phyloP scores from a whole-genome alignment of 2,113 vertebrate genomes.

The Bos javanicus region DNA sequence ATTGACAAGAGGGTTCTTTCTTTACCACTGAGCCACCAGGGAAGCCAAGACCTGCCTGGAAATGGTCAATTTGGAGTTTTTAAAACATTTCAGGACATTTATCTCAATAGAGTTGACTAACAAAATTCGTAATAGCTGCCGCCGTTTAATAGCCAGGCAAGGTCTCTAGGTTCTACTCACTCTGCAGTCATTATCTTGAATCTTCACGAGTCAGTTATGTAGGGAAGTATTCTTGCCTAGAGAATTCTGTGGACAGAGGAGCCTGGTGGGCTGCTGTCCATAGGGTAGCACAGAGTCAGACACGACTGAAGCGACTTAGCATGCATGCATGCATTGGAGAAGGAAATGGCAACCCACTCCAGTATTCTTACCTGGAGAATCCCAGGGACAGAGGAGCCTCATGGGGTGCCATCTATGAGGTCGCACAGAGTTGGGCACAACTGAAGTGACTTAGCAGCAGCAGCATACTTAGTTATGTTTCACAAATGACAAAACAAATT shows the following conservation, averaged over 20 bases:
- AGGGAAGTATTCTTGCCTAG: neutral
- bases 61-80: neutral
- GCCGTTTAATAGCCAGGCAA: neutral
- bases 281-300: neutral
- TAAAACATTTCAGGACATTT: neutral
- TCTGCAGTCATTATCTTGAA: neutral
- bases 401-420: neutral
- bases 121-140: neutral
- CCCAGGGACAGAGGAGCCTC: neutral
- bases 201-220: neutral
- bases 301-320: fast-evolving
- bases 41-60: neutral
- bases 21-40: neutral
- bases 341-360: neutral
- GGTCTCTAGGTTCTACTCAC: neutral
- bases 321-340: neutral
- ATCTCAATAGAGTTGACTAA: neutral
- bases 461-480: neutral
- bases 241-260: neutral
- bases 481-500: neutral
- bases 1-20: neutral
- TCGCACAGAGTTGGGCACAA: fast-evolving
- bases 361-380: neutral
- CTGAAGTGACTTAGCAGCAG: neutral
- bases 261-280: neutral